Evolutionary conservation across 2,797 vertebrate genomes (phyloP).

Genomic region (Xerus rutilus): DNA sequence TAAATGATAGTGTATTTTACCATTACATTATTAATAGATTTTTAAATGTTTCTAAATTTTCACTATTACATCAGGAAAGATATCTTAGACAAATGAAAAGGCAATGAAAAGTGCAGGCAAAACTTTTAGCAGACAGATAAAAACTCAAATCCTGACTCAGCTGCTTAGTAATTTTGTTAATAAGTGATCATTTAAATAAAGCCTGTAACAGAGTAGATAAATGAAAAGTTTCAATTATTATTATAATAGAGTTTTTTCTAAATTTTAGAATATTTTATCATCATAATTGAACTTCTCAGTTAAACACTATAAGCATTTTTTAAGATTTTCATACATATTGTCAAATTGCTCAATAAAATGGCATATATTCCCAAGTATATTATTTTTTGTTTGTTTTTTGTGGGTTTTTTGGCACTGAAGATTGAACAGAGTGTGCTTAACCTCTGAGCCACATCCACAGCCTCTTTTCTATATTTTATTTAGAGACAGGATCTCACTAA

Average conservation of each 20-base stretch:
- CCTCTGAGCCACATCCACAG: no score
- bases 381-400: no score
- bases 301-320: slow-evolving; percentile 18
- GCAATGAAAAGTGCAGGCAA: background rate
- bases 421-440: no score
- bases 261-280: slow-evolving; percentile 50
- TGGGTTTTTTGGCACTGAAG: no score
- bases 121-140: background rate
- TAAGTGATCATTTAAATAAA: background rate
- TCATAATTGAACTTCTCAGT: background rate
- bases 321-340: background rate
- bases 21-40: background rate
- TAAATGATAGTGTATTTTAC: background rate
- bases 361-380: background rate
- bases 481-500: no score
- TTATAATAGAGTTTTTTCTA: background rate
- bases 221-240: background rate
- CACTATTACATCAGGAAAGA: background rate
- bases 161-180: background rate
- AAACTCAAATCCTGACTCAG: background rate
- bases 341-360: background rate
- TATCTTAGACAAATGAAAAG: background rate
- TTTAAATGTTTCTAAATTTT: background rate
- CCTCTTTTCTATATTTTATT: no score
- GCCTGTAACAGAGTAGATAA: background rate